Evolutionary conservation across 2,797 vertebrate genomes (phyloP).

Genomic region (Brachyrhaphis roseni): DNA sequence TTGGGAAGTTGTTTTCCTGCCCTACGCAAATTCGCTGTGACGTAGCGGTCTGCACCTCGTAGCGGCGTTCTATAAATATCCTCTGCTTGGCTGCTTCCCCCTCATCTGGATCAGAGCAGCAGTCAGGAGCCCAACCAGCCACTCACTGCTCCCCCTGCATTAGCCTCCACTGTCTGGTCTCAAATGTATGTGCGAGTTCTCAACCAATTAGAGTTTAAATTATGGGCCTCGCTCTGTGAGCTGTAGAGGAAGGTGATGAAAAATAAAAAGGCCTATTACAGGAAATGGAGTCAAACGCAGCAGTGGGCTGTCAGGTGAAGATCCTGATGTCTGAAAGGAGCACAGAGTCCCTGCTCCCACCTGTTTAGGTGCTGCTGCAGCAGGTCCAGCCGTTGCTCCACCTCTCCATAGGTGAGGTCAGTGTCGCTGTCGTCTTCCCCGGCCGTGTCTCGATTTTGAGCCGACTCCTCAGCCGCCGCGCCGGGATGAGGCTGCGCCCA

Average conservation of each 20-base stretch:
- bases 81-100: constrained; percentile 43
- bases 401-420: constrained; percentile 93
- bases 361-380: constrained; percentile 98
- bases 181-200: constrained; percentile 4
- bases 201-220: constrained; percentile 32
- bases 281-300: constrained; percentile 19
- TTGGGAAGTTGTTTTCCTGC: neutral
- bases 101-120: constrained; percentile 54
- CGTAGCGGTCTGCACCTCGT: constrained; percentile 38
- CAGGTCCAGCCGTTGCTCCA: constrained; percentile 94
- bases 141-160: constrained; percentile 30
- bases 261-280: constrained; percentile 14
- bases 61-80: constrained; percentile 62
- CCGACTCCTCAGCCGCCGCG: constrained; percentile 73
- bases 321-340: neutral
- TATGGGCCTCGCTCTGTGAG: neutral
- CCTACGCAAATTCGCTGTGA: constrained; percentile 9
- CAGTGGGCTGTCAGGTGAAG: constrained; percentile 18
- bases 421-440: constrained; percentile 91
- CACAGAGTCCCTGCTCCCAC: constrained; percentile 67
- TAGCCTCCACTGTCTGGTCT: constrained; percentile 17
- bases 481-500: constrained; percentile 81
- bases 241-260: constrained; percentile 17
- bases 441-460: constrained; percentile 79
- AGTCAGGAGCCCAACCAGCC: constrained; percentile 37